Base-by-base conservation (phyloP, 2,888 invertebrate genomes). In the Phalera bucephala region DNA sequence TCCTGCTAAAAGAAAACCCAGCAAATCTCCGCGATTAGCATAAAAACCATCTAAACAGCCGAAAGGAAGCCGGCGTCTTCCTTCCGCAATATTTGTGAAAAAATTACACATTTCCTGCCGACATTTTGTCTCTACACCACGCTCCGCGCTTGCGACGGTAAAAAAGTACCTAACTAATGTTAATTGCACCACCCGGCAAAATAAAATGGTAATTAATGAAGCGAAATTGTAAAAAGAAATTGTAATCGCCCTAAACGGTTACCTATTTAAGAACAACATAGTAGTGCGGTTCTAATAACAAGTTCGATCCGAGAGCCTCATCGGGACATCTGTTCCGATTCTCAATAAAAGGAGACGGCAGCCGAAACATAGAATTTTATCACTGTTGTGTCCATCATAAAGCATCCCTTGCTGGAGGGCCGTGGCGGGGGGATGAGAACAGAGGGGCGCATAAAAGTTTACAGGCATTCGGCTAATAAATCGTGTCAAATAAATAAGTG, bases 401-500 rank as follows among this genome's bases (percentile, higher is more conserved):
- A 84, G 74, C 82, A 81, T 77, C 75, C 74, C 72, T 63, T 58
- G 67, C 52, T 56, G 54, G 57, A 42, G 43, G 55, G 60, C 31
- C n/a, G 2, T 31, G 22, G 39, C 33, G 61, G 40, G 66, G 65
- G 74, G 68, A 60, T 54, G 61, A 53, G 68, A 72, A 67, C 67
- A 66, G 68, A 69, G 77, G 75, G 78, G 73, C 77, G 72, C 82
- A 86, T 85, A 85, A 87, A 88, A 88, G 84, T 87, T 88, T 87
- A 85, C 80, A 85, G 80, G 86, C 85, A 86, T 86, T 83, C 84
- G 73, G 81, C 86, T 88, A 88, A 89, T 89, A 89, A 89, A 89
- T 89, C 88, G 86, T 75, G 84, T 84, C 82, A 86, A 87, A 88
- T 88, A 88, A 89, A 89, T 89, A 89, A 88, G 88, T 88, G 88